Evolutionary conservation across 1,140 invertebrate species (phyloP), one percentile per base, ranked within the genome.

Genomic region (Drosophila melanogaster): DNA sequence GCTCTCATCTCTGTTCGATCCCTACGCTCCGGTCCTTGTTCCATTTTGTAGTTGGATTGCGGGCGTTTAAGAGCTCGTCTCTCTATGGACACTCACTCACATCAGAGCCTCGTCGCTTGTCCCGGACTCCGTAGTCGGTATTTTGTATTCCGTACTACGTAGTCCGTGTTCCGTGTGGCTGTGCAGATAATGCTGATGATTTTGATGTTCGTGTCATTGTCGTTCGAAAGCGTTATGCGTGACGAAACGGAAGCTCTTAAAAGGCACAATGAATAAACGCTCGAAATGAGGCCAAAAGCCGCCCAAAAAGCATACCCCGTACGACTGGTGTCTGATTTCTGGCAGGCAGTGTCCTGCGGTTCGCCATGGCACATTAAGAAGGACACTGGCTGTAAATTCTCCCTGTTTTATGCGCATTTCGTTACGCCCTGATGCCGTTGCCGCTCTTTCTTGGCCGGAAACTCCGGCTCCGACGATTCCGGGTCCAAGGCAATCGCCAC

Each of bases 211-310:
- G 65, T 81, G 75, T 72, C 75, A 75, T 79, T 81, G 75, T 76
- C 78, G 70, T 79, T 89, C 50, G 73, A 80, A 89, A 80, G 77
- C 84, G 84, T 84, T 80, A 89, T 78, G 84, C 69, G 80, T 89
- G 79, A 84, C 77, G 79, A 89, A 89, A 80, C 73, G 80, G 84
- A 89, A 77, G 79, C 79, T 71, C 79, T 84, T 84, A 89, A 89
- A 83, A 80, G 64, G 77, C 72, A 60, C 77, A 87, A 87, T 83
- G 81, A 81, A 72, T 89, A 76, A 81, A 79, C 70, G 75, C 58
- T 79, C 61, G 56, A 83, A 83, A 83, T 83, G 71, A 56, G 84
- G 79, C 76, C 83, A 87, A 86, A 75, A 72, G 75, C 65, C 65
- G 59, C 41, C 53, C 80, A 56, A 81, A 77, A 43, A 51, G 51